Evolutionary conservation across 2,113 vertebrate genomes (phyloP).

Genomic region (Ceyx cyanopectus): DNA sequence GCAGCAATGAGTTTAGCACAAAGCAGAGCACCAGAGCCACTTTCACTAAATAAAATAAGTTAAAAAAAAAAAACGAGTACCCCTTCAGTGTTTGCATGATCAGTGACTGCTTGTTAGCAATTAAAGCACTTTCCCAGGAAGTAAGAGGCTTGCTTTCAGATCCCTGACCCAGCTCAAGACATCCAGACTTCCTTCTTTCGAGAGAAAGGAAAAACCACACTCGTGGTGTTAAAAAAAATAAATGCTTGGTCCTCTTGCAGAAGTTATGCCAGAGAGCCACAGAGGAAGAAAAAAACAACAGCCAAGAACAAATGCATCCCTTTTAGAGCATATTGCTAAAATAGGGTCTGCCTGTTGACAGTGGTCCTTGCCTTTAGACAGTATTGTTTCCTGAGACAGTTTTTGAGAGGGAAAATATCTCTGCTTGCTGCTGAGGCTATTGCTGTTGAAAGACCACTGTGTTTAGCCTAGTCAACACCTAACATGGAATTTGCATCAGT

Average conservation of each 20-base stretch:
- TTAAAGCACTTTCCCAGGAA: constrained; percentile 9
- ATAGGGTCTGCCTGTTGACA: not conserved
- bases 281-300: not conserved
- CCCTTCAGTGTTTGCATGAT: not conserved
- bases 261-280: not conserved
- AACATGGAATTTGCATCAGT: not conserved
- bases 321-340: not conserved
- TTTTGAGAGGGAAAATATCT: not conserved
- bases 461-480: not conserved
- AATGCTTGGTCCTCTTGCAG: not conserved
- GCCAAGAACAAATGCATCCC: not conserved
- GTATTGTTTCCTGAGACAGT: not conserved
- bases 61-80: not conserved
- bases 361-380: not conserved
- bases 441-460: not conserved
- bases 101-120: not conserved
- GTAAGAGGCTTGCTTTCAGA: not conserved
- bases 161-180: not conserved
- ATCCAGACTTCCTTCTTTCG: not conserved
- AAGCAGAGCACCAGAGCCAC: not conserved
- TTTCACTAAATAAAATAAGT: constrained; percentile 20
- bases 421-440: not conserved
- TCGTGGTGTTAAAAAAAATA: not conserved
- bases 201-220: not conserved
- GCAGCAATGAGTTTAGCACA: not conserved